Conservation (phyloP, 64 coral and sea anemone species). For the Pachyseris speciosa region DNA sequence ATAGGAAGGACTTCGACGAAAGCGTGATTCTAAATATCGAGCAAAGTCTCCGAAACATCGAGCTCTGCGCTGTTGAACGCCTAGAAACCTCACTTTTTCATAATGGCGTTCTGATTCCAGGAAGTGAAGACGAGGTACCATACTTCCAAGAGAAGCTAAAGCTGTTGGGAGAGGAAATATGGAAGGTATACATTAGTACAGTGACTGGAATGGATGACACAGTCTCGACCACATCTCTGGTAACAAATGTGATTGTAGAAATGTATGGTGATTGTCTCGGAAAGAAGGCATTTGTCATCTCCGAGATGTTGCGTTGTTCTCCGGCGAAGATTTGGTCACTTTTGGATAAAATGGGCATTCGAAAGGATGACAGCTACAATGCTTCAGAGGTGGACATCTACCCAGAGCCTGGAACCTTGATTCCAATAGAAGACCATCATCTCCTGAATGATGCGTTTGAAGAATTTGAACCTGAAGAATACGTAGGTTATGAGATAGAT, state of each 20-base stretch:
- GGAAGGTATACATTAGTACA: conserved; percentile 64
- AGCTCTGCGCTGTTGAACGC: background rate
- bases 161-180: background rate
- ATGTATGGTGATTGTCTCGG: conserved; percentile 11
- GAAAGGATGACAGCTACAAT: conserved; percentile 29
- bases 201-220: background rate
- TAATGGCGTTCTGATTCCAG: background rate
- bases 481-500: conserved; percentile 82
- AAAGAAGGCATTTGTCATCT: conserved; percentile 3
- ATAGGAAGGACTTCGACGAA: background rate
- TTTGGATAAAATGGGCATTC: conserved; percentile 56
- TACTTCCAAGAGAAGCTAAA: conserved; percentile 69
- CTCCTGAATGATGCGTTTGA: conserved; percentile 62
- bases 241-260: conserved; percentile 33
- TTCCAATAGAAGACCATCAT: conserved; percentile 69
- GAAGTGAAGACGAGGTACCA: conserved; percentile 23
- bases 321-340: conserved; percentile 28
- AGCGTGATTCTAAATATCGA: background rate
- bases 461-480: conserved; percentile 71
- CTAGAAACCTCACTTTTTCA: conserved; percentile 50
- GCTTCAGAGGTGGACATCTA: background rate
- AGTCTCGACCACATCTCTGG: conserved; percentile 32
- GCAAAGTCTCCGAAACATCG: background rate
- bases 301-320: conserved; percentile 24
- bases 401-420: conserved; percentile 72